A percentile compares a stretch with the other conserved stretches of the same genome.
Conservation (phyloP, 2,888 invertebrate genomes). For the Frankliniella fusca region DNA sequence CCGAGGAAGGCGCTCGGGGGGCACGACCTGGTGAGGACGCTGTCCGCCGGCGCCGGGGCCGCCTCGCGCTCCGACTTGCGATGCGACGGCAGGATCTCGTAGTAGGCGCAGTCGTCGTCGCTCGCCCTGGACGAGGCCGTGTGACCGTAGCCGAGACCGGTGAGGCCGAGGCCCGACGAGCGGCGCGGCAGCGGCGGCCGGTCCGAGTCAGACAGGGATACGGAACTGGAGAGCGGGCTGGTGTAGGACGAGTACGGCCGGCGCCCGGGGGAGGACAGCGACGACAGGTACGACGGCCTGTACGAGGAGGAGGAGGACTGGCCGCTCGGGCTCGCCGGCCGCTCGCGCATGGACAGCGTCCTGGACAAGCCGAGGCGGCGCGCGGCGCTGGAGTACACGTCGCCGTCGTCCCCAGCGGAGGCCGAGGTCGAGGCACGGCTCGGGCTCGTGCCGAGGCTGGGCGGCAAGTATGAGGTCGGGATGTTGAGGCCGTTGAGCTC, state of each 20-base stretch:
- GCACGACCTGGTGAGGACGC: slow-evolving; percentile 6
- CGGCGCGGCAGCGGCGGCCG: slow-evolving; percentile 14
- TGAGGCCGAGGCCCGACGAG: not conserved
- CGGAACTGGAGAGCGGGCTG: not conserved
- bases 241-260: slow-evolving; percentile 27
- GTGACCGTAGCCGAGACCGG: not conserved
- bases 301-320: not conserved
- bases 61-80: not conserved
- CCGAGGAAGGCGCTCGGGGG: slow-evolving; percentile 3
- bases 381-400: slow-evolving; percentile 19
- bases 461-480: not conserved
- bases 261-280: not conserved
- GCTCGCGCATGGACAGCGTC: slow-evolving; percentile 7
- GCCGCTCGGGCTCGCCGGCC: not conserved
- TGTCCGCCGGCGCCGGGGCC: not conserved
- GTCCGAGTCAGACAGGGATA: not conserved
- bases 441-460: slow-evolving; percentile 7
- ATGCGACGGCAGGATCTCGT: not conserved
- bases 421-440: not conserved
- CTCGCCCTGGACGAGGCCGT: not conserved
- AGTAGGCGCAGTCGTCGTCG: slow-evolving; percentile 11
- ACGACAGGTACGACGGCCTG: not conserved
- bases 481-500: not conserved
- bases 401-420: not conserved
- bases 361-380: not conserved